Base-by-base conservation (phyloP, 2,888 invertebrate species). In the Nesidiocoris tenuis region DNA sequence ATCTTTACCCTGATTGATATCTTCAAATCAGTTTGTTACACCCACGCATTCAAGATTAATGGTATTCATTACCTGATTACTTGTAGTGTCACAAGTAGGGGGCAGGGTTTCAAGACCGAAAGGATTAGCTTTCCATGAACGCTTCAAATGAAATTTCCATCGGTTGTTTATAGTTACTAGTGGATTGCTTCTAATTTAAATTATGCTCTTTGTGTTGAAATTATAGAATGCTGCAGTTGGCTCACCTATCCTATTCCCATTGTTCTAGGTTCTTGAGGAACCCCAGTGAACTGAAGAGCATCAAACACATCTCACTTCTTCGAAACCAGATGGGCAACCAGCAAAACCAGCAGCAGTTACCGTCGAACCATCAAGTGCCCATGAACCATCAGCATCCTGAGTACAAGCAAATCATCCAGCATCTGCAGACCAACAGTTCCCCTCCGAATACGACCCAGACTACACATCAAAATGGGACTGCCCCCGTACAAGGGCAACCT, bases 281-380 rank as follows among this genome's bases (percentile, higher is more conserved):
- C 84, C 96, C 96, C 71, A 92, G 93, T 56, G 96, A 95, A 85
- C 86, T 97, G 81, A 96, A 96, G 83, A 95, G 93, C 84, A 96
- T 96, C 79, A 95, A 95, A 84, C 95, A 95, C 83, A 95, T 95
- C 81, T 95, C 95, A 7, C 85, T 95, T 77, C 85, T 96, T 80
- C 87, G 95, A 66, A 94, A 95, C 83, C 91, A 91, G 84, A 90
- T 90, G 89, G 84, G 82, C 82, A 81, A 82, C 61, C 79, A 80
- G 76, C 80, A 81, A 67, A 80, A 77, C 7, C 79, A 80, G 76
- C 82, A 82, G 78, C 83, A 81, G 61, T 77, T 81, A 19, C 56
- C 74, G 68, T 72, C 72, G 1, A 72, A 39, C 54, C 72, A 72
- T 17, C 72, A 72, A 18, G 61, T 72, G 54, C 39, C 39, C 3